A percentile compares a stretch with the other conserved stretches of the same genome.
These are phyloP conservation scores for Oreochromis spilurus DNA, from an alignment of 2,113 vertebrate genomes.

Conservation along the genomic window DNA sequence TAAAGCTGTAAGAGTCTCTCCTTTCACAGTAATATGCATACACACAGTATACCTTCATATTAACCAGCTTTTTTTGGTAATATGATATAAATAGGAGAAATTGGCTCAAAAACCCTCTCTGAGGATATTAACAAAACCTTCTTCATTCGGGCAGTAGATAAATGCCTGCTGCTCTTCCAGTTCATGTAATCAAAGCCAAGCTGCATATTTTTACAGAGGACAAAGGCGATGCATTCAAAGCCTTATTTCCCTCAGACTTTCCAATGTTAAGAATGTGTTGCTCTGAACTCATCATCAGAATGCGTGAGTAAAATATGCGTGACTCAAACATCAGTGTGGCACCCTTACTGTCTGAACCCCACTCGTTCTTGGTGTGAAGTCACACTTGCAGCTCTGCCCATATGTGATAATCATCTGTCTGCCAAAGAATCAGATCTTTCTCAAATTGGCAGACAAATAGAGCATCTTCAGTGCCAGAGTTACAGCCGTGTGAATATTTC, in stretches of 20 bases:
- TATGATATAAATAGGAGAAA: background rate
- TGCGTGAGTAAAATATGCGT: background rate
- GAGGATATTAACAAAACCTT: background rate
- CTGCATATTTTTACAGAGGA: background rate
- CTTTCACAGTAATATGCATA: background rate
- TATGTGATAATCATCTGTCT: constrained; percentile 16
- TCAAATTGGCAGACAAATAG: background rate
- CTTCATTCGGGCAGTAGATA: background rate
- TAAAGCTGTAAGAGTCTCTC: background rate
- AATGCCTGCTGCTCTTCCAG: background rate
- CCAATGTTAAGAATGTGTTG: background rate
- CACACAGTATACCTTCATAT: background rate
- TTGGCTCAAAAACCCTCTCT: background rate
- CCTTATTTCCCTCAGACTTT: background rate
- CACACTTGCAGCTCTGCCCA: background rate
- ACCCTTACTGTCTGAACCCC: background rate
- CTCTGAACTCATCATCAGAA: background rate
- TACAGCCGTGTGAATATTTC: background rate
- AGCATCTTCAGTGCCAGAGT: background rate
- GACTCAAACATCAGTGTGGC: background rate
- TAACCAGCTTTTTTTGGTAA: background rate
- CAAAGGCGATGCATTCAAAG: constrained; percentile 21
- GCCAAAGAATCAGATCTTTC: background rate
- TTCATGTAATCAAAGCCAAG: background rate
- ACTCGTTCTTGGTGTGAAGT: background rate